Percentiles rank a stretch among this genome's conserved stretches.
Evolutionary conservation across 2,888 invertebrate genomes (phyloP).

Genomic region (Psylliodes chrysocephalus): DNA sequence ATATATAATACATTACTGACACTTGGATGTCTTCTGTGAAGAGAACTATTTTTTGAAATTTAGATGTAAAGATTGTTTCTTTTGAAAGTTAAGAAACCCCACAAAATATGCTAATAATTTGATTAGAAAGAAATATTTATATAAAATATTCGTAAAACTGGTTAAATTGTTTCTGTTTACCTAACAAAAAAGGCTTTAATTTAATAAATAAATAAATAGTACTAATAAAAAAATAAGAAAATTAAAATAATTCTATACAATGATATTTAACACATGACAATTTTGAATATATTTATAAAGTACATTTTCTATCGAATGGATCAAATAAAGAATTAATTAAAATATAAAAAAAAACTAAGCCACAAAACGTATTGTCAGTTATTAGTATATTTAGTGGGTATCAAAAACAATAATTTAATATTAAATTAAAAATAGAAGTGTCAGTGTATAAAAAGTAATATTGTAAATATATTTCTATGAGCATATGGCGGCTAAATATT

Average conservation of each 20-base stretch:
- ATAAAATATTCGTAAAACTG: no score
- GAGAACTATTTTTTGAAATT: slow-evolving; percentile 46
- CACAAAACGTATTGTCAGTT: slow-evolving; percentile 3
- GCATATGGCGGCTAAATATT: slow-evolving; percentile 62
- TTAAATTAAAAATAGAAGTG: slow-evolving; percentile 47
- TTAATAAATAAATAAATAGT: no score
- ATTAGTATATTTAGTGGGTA: slow-evolving; percentile 24
- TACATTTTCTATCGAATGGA: no score
- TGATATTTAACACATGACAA: no score
- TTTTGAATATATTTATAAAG: no score
- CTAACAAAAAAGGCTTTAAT: no score
- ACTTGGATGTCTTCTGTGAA: slow-evolving; percentile 59
- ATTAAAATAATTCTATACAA: no score
- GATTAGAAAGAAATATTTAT: neutral
- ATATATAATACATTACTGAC: slow-evolving; percentile 42
- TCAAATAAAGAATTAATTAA: no score
- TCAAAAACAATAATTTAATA: slow-evolving; percentile 17
- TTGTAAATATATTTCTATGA: slow-evolving; percentile 59
- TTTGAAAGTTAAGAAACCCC: neutral
- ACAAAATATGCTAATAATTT: slow-evolving; percentile 2
- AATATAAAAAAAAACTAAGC: no score
- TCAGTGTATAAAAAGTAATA: slow-evolving; percentile 59
- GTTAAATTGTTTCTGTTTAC: no score
- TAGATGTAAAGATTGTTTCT: slow-evolving; percentile 35
- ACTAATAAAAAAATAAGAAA: no score